phyloP scores from a whole-genome alignment of 1,140 invertebrate genomes.

The Cheumatopsyche charites region DNA sequence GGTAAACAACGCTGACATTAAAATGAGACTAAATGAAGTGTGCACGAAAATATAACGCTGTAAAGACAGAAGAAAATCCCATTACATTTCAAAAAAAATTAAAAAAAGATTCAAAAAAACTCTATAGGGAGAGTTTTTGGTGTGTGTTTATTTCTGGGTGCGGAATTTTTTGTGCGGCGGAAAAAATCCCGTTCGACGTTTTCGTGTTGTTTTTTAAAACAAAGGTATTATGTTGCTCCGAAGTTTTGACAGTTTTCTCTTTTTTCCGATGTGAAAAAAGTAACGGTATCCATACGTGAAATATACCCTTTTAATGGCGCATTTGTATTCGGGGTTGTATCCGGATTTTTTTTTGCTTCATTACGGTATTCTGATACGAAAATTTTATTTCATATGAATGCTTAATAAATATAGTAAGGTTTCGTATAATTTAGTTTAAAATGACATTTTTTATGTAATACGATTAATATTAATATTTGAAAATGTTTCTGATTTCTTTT shows the following conservation, averaged over 20 bases:
- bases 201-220: conserved; percentile 44
- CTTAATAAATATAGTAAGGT: too few species aligned
- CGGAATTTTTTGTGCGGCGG: too few species aligned
- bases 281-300: too few species aligned
- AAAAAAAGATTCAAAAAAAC: neutral
- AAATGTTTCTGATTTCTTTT: too few species aligned
- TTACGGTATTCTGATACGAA: too few species aligned
- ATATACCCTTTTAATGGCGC: too few species aligned
- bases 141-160: conserved; percentile 22
- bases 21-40: conserved; percentile 26
- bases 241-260: neutral
- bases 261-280: neutral
- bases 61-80: conserved; percentile 30
- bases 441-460: too few species aligned
- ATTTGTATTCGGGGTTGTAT: neutral
- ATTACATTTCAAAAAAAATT: conserved; percentile 34
- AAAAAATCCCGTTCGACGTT: conserved; percentile 19
- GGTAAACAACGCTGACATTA: conserved; percentile 16
- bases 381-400: too few species aligned
- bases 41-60: neutral
- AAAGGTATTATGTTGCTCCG: conserved; percentile 41
- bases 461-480: too few species aligned
- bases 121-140: conserved; percentile 17
- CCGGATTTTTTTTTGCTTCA: too few species aligned
- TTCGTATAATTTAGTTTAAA: too few species aligned